Evolutionary conservation across 1,140 invertebrate genomes (phyloP).

Genomic region (Orussus abietinus): DNA sequence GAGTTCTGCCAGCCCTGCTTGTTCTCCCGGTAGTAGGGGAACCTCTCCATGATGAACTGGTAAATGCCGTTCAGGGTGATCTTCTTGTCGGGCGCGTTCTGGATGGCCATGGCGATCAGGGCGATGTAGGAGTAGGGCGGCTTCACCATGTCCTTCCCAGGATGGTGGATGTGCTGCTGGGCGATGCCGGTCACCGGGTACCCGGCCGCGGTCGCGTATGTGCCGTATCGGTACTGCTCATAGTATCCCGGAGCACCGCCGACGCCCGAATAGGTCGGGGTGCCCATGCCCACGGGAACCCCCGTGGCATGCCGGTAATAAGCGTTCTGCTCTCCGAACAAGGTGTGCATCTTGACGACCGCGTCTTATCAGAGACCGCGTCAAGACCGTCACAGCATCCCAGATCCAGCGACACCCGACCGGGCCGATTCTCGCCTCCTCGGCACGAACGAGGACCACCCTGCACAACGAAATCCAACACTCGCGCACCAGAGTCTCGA

Average conservation of each 20-base stretch:
- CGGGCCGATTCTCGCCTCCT: too few relatives aligned
- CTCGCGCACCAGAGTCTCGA: too few relatives aligned
- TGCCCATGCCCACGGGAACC: slow-evolving; percentile 47
- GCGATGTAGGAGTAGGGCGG: slow-evolving; percentile 98
- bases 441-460: too few relatives aligned
- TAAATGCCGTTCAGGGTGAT: slow-evolving; percentile 98
- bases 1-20: slow-evolving; percentile 96
- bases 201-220: slow-evolving; percentile 50
- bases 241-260: slow-evolving; percentile 44
- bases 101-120: slow-evolving; percentile 97
- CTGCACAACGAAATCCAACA: too few relatives aligned
- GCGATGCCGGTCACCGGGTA: slow-evolving; percentile 53
- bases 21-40: slow-evolving; percentile 97
- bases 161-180: slow-evolving; percentile 65
- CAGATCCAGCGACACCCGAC: too few relatives aligned
- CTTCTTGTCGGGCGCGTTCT: slow-evolving; percentile 87
- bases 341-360: slow-evolving; percentile 75
- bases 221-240: slow-evolving; percentile 54
- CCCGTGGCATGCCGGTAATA: slow-evolving; percentile 57
- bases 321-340: slow-evolving; percentile 83
- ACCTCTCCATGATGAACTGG: slow-evolving; percentile 97
- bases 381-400: too few relatives aligned
- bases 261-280: slow-evolving; percentile 41
- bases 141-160: slow-evolving; percentile 84
- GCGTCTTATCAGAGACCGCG: too few relatives aligned